Evolutionary conservation across 1,140 invertebrate species (phyloP).

Genomic region (Berghia stephanieae): DNA sequence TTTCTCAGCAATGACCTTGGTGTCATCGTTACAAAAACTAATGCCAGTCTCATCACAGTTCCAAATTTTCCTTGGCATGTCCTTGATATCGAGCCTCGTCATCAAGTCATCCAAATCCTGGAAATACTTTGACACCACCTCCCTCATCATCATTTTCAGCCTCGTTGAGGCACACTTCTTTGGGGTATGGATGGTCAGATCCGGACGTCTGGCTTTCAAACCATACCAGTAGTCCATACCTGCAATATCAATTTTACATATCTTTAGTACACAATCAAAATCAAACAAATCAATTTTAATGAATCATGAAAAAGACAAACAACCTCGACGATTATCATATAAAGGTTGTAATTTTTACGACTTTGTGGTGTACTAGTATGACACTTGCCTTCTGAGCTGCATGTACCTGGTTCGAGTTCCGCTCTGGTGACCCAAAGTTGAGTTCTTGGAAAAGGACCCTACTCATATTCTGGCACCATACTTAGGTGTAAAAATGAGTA

Average conservation of each 20-base stretch:
- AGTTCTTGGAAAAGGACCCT: no score
- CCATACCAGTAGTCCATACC: constrained; percentile 5
- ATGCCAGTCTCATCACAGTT: constrained; percentile 3
- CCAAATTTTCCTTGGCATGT: background rate
- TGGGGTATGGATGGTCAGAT: background rate
- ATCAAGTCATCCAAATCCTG: background rate
- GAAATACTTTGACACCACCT: background rate
- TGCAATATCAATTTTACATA: background rate
- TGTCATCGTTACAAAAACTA: background rate
- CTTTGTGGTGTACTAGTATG: no score
- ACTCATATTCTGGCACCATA: no score
- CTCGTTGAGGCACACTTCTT: background rate
- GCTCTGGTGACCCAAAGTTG: no score
- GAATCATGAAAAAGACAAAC: no score
- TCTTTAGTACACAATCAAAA: no score
- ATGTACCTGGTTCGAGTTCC: no score
- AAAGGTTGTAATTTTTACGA: no score
- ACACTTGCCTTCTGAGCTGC: no score
- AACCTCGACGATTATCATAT: no score
- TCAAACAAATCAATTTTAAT: no score
- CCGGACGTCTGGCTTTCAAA: background rate
- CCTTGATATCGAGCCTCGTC: background rate
- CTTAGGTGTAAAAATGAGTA: no score
- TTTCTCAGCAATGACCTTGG: background rate
- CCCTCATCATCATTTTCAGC: background rate